Evolutionary conservation across 2,797 vertebrate species (phyloP), one percentile per base, ranked within the genome.

Genomic region (Mus minutoides): DNA sequence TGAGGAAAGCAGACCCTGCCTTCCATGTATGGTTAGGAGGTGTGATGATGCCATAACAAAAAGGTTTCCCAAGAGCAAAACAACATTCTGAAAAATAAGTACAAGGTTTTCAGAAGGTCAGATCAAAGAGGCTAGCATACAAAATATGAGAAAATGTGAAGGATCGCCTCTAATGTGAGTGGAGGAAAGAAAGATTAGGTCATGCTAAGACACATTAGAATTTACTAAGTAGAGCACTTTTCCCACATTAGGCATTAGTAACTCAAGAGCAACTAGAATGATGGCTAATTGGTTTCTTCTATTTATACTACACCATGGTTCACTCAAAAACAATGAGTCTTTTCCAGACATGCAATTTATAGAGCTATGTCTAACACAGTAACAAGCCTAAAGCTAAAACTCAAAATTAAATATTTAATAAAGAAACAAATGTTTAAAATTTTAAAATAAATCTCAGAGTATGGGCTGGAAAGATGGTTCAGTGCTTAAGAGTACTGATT

Each of bases 401-500:
- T 54, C 22, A 37, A 14, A 90, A 84, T 37, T 78, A 93, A 87
- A n/a, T n/a, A 71, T 56, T 14, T 85, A 31, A 31, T 80, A 22
- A 94, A 96, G n/a, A 58, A 91, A 52, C 21, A 24, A 85, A 86
- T 40, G n/a, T 31, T 87, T 56, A 56, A 79, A 11, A 40, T 73
- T 56, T 62, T 6, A 43, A 85, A 80, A n/a, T n/a, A 80, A 29
- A 67, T n/a, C 83, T 85, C 82, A 67, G 60, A 64, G 26, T 24
- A n/a, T 21, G 19, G 31, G 3, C 11, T 67, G 19, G 60, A 86
- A 31, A 86, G 43, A 67, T 52, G 19, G 43, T 49, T 24, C 21
- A 85, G 21, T 86, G 34, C 31, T 86, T 86, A 34, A 64, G 43
- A 86, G 22, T 69, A 85, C 43, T 69, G 43, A 69, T 34, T 83